Conservation (phyloP, 2,113 vertebrate genomes). For the Ramphastos sulfuratus region DNA sequence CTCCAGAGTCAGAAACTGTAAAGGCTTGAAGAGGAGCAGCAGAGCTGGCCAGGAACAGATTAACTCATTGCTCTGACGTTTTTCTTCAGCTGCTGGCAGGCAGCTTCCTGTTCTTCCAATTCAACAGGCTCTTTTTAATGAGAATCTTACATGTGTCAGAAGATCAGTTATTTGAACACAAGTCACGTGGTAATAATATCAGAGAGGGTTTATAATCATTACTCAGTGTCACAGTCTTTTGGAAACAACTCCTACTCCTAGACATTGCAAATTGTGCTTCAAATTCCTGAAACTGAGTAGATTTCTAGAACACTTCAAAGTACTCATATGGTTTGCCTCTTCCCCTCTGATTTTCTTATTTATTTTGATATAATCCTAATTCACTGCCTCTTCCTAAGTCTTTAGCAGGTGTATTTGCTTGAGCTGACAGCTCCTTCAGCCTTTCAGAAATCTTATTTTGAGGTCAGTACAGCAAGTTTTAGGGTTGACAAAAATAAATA, state of each 20-base stretch:
- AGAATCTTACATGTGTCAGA: neutral
- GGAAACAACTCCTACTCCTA: neutral
- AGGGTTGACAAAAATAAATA: neutral
- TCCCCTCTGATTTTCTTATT: neutral
- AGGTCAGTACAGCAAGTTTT: neutral
- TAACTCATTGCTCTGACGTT: neutral
- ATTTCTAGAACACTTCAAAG: neutral
- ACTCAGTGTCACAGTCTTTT: neutral
- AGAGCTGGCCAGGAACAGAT: neutral
- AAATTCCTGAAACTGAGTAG: neutral
- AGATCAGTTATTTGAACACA: neutral
- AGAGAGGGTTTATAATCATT: neutral
- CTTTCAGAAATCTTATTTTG: neutral
- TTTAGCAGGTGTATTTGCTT: neutral
- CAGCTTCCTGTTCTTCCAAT: neutral
- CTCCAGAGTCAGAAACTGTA: neutral
- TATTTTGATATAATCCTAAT: neutral
- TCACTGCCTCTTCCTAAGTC: neutral
- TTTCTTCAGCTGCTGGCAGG: neutral
- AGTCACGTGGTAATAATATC: accelerated
- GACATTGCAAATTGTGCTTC: neutral
- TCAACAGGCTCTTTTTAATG: neutral
- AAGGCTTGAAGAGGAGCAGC: neutral
- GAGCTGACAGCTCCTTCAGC: neutral
- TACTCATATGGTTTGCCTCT: neutral